phyloP scores from a whole-genome alignment of 1,140 invertebrate species.

The Yoshiicerus persimilis region DNA sequence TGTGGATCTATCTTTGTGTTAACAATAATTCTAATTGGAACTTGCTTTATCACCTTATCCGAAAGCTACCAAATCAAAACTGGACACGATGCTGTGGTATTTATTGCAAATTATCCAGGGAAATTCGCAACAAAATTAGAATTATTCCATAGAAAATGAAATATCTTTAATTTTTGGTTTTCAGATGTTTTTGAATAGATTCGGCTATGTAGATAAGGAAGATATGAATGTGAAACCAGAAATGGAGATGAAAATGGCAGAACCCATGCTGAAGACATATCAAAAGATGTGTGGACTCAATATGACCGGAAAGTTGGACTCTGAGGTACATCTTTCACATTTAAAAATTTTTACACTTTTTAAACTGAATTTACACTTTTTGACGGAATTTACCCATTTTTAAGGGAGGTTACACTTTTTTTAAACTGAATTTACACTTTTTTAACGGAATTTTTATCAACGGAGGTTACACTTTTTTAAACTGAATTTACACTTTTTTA shows the following conservation, averaged over 20 bases:
- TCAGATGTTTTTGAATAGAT: conserved; percentile 33
- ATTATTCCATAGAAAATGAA: neutral
- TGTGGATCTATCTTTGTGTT: neutral
- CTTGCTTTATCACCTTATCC: neutral
- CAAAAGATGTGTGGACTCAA: conserved; percentile 37
- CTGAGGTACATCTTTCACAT: no score
- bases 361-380: no score
- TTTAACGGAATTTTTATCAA: no score
- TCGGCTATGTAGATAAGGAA: conserved; percentile 29
- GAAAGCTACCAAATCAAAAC: neutral
- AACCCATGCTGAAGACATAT: conserved; percentile 20
- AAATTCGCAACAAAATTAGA: neutral
- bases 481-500: no score
- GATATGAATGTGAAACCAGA: neutral
- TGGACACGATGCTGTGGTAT: conserved; percentile 28
- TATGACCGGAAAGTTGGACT: neutral
- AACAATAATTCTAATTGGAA: neutral
- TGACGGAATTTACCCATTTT: no score
- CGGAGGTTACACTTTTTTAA: no score
- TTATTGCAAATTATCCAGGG: neutral
- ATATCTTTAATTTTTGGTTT: neutral
- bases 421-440: no score
- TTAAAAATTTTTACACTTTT: no score
- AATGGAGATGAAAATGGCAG: neutral
- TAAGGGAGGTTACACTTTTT: no score